phyloP scores from a whole-genome alignment of 2,797 vertebrate species.

The Rhabdomys pumilio region DNA sequence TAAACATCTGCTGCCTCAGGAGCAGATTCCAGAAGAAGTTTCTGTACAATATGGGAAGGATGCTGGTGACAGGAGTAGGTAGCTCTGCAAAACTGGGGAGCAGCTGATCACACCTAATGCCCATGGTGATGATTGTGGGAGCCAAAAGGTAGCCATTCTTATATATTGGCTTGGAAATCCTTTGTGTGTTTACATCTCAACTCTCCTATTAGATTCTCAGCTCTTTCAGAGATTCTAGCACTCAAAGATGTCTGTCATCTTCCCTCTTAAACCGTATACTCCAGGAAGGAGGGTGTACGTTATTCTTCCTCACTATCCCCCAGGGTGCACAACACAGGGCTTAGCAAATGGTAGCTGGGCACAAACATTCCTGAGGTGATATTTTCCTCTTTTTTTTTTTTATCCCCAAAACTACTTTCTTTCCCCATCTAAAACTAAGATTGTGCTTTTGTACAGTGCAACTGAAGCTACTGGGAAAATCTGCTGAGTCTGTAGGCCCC shows the following conservation, averaged over 20 bases:
- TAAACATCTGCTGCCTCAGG: background rate
- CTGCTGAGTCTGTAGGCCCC: background rate
- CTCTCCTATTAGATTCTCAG: background rate
- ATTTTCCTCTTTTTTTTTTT: conserved; percentile 61
- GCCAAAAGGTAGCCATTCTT: background rate
- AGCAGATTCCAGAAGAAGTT: background rate
- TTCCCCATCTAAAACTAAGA: background rate
- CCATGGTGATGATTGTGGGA: background rate
- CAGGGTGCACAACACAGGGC: background rate
- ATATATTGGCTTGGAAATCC: background rate
- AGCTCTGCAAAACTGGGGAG: background rate
- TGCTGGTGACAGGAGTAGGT: background rate
- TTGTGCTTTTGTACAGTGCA: background rate
- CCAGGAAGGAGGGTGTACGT: background rate
- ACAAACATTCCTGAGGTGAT: background rate
- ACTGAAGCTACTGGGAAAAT: background rate
- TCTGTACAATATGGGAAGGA: background rate
- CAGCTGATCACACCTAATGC: background rate
- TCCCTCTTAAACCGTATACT: background rate
- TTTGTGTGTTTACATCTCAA: conserved; percentile 39
- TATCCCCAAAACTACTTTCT: conserved; percentile 58
- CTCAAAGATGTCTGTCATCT: background rate
- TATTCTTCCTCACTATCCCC: background rate
- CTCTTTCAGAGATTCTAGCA: background rate
- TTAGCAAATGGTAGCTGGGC: background rate